Conservation (phyloP, 2,113 vertebrate species). For the Clarias gariepinus region DNA sequence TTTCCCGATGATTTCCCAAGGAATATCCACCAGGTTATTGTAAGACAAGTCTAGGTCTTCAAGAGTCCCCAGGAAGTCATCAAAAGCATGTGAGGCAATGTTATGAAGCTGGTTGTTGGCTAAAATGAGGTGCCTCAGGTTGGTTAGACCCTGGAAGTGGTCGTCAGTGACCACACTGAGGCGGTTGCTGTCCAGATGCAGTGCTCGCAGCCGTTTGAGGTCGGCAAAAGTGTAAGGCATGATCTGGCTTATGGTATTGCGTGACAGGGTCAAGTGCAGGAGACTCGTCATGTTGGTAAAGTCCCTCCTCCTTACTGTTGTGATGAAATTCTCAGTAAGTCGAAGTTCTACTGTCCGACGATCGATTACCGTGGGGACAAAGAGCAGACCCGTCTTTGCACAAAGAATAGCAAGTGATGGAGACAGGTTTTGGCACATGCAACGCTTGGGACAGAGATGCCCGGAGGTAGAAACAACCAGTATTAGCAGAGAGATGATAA, state of each 20-base stretch:
- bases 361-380: constrained; percentile 88
- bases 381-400: constrained; percentile 91
- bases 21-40: constrained; percentile 86
- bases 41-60: constrained; percentile 96
- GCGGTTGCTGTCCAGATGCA: constrained; percentile 91
- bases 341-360: constrained; percentile 88
- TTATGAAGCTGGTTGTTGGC: constrained; percentile 90
- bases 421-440: constrained; percentile 90
- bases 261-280: constrained; percentile 85
- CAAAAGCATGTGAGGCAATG: constrained; percentile 82
- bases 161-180: constrained; percentile 83
- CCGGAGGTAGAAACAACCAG: constrained; percentile 72
- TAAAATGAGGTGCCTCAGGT: constrained; percentile 87
- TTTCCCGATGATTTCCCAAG: constrained; percentile 85
- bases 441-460: constrained; percentile 87
- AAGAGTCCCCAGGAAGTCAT: constrained; percentile 86
- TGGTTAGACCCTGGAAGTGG: constrained; percentile 86
- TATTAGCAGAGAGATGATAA: constrained; percentile 78
- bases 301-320: constrained; percentile 78
- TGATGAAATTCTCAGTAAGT: constrained; percentile 94
- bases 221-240: constrained; percentile 88
- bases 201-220: constrained; percentile 82
- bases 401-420: constrained; percentile 92
- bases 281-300: constrained; percentile 95
- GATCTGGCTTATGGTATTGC: constrained; percentile 95